Percentiles rank a stretch among this genome's conserved stretches.
phyloP scores from a whole-genome alignment of 2,113 vertebrate species.

The Chinchilla lanigera region DNA sequence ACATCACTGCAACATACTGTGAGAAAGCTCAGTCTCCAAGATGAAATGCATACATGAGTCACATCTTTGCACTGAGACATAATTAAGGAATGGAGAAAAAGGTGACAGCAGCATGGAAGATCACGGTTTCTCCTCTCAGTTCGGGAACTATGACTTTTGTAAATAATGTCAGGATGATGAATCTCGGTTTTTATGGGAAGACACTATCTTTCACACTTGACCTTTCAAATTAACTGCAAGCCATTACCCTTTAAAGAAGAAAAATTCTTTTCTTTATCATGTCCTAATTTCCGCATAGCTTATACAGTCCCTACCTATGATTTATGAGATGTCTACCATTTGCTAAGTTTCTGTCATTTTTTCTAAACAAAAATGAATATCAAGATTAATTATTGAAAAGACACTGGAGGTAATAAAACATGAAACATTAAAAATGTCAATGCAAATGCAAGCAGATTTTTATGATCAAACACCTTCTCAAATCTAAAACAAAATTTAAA shows the following conservation, averaged over 20 bases:
- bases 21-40: background rate
- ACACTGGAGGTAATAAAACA: slow-evolving; percentile 57
- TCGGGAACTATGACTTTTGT: slow-evolving; percentile 76
- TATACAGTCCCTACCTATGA: slow-evolving; percentile 47
- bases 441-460: slow-evolving; percentile 25
- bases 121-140: slow-evolving; percentile 69
- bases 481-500: slow-evolving; percentile 22
- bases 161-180: slow-evolving; percentile 80
- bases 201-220: slow-evolving; percentile 64
- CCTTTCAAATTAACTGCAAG: slow-evolving; percentile 64
- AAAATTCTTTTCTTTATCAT: slow-evolving; percentile 38
- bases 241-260: slow-evolving; percentile 46
- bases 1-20: background rate
- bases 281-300: slow-evolving; percentile 59
- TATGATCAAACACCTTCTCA: slow-evolving; percentile 25
- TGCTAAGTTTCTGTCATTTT: slow-evolving; percentile 53
- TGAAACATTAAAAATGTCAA: slow-evolving; percentile 58
- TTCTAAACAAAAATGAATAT: slow-evolving; percentile 70
- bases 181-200: slow-evolving; percentile 65
- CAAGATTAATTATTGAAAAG: slow-evolving; percentile 67
- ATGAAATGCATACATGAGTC: background rate
- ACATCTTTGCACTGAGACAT: slow-evolving; percentile 47
- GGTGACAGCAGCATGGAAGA: background rate
- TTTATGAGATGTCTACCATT: slow-evolving; percentile 58
- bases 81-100: background rate